These are phyloP conservation scores for Ptychochromis oligacanthus DNA, from an alignment of 2,113 vertebrate genomes.

Conservation along the genomic window DNA sequence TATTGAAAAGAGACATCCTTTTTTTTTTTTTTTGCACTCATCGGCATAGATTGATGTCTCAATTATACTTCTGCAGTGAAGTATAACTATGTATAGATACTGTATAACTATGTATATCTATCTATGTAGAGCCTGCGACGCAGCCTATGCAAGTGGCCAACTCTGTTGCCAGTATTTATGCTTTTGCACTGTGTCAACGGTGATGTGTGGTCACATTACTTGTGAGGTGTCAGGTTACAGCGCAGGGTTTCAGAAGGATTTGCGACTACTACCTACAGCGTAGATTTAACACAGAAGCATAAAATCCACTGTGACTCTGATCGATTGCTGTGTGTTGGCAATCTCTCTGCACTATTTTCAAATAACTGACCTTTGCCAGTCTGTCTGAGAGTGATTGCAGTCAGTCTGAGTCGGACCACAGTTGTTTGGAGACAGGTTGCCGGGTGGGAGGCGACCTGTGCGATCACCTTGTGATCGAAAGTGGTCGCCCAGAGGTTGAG, in stretches of 20 bases:
- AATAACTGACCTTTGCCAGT: not conserved
- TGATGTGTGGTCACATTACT: not conserved
- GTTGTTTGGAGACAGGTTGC: not conserved
- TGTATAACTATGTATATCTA: too few relatives aligned
- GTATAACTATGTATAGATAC: too few relatives aligned
- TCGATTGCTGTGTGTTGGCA: not conserved
- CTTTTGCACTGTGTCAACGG: not conserved
- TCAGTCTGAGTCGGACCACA: not conserved
- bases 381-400: not conserved
- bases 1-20: too few relatives aligned
- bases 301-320: accelerated
- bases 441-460: not conserved
- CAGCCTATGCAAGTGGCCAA: not conserved
- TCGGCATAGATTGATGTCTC: not conserved
- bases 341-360: accelerated
- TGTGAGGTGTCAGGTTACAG: not conserved
- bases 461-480: not conserved
- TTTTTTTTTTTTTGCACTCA: too few relatives aligned
- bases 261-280: not conserved
- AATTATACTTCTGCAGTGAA: not conserved
- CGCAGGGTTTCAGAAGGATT: not conserved
- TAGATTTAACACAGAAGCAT: not conserved
- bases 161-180: too few relatives aligned
- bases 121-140: accelerated
- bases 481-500: not conserved